phyloP scores from a whole-genome alignment of 2,888 invertebrate genomes.

The Prenolepis imparis region DNA sequence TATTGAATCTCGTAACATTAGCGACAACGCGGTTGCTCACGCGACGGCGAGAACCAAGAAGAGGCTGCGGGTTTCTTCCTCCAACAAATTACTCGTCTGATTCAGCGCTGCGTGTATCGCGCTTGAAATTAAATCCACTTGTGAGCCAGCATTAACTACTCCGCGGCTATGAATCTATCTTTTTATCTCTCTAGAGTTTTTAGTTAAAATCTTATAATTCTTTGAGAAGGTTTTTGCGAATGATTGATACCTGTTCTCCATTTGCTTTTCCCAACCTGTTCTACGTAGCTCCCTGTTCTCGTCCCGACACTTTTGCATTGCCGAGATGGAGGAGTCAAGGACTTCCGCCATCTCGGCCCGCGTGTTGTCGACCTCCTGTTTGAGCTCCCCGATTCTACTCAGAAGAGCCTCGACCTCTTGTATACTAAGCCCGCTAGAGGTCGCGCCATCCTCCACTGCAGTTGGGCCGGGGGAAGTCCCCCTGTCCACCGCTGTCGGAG shows the following conservation, averaged over 20 bases:
- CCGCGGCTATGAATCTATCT: not conserved
- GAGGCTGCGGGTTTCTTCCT: slow-evolving; percentile 12
- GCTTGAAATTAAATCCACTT: slow-evolving; percentile 25
- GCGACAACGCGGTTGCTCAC: slow-evolving; percentile 63
- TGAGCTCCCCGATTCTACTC: too few species aligned
- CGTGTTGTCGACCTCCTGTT: too few species aligned
- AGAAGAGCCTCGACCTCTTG: too few species aligned
- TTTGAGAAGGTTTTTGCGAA: not conserved
- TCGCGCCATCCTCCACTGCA: too few species aligned
- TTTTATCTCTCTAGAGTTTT: not conserved
- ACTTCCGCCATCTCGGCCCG: too few species aligned
- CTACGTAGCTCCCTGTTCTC: too few species aligned
- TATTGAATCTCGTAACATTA: slow-evolving; percentile 70
- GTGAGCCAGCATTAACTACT: not conserved
- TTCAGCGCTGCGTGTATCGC: slow-evolving; percentile 36
- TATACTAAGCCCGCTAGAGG: too few species aligned
- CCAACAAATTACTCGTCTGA: slow-evolving; percentile 44
- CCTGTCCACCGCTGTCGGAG: too few species aligned
- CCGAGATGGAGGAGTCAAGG: too few species aligned
- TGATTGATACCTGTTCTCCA: not conserved
- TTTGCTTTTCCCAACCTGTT: too few species aligned
- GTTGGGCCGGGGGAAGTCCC: too few species aligned
- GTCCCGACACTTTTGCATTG: too few species aligned
- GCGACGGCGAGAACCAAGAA: slow-evolving; percentile 30
- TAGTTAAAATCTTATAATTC: not conserved